Evolutionary conservation across 2,797 vertebrate genomes (phyloP).

Genomic region (Periparus ater): DNA sequence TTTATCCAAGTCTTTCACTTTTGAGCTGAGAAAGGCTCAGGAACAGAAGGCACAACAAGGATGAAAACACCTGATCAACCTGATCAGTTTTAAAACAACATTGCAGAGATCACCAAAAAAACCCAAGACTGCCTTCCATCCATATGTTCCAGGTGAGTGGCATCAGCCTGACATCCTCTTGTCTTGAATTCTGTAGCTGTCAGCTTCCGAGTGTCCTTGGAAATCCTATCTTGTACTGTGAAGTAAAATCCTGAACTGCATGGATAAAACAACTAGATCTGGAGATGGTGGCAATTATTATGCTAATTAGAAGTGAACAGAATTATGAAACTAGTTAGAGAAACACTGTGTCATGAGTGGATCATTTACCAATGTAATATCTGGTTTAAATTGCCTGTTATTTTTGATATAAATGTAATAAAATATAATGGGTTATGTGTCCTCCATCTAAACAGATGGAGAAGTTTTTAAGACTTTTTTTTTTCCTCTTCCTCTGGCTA

Average conservation of each 20-base stretch:
- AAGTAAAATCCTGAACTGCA: not conserved
- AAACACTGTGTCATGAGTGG: not conserved
- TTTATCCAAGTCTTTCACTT: not conserved
- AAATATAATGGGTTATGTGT: not conserved
- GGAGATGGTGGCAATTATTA: not conserved
- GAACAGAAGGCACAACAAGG: not conserved
- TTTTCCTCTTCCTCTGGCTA: not conserved
- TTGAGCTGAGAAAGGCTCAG: not conserved
- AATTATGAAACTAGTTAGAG: not conserved
- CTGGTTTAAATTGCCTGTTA: not conserved
- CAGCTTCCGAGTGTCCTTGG: not conserved
- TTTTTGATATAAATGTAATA: not conserved
- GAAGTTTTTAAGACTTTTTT: fast-evolving
- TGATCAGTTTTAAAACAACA: not conserved
- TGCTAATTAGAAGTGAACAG: not conserved
- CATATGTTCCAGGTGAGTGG: not conserved
- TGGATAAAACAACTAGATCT: not conserved
- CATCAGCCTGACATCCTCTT: not conserved
- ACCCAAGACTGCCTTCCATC: not conserved
- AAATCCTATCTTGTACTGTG: not conserved
- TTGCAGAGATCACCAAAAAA: not conserved
- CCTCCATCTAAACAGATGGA: not conserved
- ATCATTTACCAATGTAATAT: not conserved
- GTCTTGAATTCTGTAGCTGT: not conserved
- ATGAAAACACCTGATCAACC: not conserved